Evolutionary conservation across 1,140 invertebrate genomes (phyloP), one percentile per base, ranked within the genome.

Genomic region (Laupala kohalensis): DNA sequence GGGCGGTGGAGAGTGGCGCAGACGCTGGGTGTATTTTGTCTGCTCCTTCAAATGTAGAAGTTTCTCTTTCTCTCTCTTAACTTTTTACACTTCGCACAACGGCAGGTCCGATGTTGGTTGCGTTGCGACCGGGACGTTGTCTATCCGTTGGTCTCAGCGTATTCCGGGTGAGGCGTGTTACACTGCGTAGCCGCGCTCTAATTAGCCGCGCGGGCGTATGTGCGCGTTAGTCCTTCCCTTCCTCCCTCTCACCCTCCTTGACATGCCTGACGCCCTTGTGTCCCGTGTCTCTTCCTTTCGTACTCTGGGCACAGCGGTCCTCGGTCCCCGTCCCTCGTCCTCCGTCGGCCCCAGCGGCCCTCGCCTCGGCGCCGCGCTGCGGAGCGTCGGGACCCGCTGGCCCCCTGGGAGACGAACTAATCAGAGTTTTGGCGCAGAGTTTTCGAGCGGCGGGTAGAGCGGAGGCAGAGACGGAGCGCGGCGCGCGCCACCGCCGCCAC

Each of bases 391-490:
- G 67, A 26, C n/a, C 3, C 26, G 67, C 29, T 24, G 27, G 27
- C 69, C 69, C 69, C 69, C 37, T 62, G 69, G 69, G 69, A 70
- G 29, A 70, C 69, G 69, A 70, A 70, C 69, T 70, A 70, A 70
- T 70, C 69, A 70, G 69, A 70, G 69, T 70, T 70, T 70, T 70
- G 69, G 69, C 69, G 69, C 69, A 63, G 67, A 68, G 69, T 70
- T 70, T 70, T 70, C 69, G 37, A 26, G 30, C 30, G 30, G 37
- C 69, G 30, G n/a, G n/a, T n/a, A n/a, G n/a, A n/a, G n/a, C n/a
- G n/a, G n/a, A n/a, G n/a, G n/a, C n/a, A n/a, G n/a, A n/a, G n/a
- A 37, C 69, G 69, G 69, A 29, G 69, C 69, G 30, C 30, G 68
- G 12, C 37, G 6, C 27, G 28, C 69, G 24, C 62, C 23, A n/a